Conservation (phyloP, 1,140 invertebrate species). For the Carcinoscorpius rotundicauda region DNA sequence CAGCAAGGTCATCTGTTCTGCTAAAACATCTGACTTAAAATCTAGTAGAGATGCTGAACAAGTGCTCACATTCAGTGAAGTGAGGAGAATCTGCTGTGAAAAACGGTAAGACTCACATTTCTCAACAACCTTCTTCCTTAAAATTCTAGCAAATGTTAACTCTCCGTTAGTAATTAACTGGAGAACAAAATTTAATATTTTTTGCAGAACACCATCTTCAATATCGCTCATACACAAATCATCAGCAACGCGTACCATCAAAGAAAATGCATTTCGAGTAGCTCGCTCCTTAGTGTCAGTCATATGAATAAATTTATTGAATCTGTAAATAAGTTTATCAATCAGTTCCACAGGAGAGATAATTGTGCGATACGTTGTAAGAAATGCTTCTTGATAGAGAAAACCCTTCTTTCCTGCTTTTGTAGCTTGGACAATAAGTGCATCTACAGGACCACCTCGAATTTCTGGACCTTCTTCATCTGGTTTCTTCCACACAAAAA, state of each 20-base stretch:
- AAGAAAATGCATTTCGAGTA: constrained; percentile 69
- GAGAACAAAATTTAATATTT: constrained; percentile 74
- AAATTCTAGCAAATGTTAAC: constrained; percentile 70
- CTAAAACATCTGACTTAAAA: constrained; percentile 83
- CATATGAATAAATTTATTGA: constrained; percentile 57
- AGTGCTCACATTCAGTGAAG: constrained; percentile 23
- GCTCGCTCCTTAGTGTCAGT: constrained; percentile 50
- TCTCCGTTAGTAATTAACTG: constrained; percentile 71
- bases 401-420: constrained; percentile 73
- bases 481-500: constrained; percentile 59
- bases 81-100: constrained; percentile 33
- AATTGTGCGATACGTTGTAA: constrained; percentile 93
- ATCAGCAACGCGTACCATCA: constrained; percentile 81
- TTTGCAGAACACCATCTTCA: constrained; percentile 29
- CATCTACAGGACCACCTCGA: constrained; percentile 77
- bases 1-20: constrained; percentile 95
- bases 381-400: constrained; percentile 90
- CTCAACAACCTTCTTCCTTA: constrained; percentile 80
- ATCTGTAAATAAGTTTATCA: constrained; percentile 71
- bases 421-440: constrained; percentile 83
- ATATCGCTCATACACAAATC: constrained; percentile 79
- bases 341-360: constrained; percentile 76
- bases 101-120: constrained; percentile 55
- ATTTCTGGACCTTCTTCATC: constrained; percentile 75
- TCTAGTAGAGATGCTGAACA: constrained; percentile 52